Percentiles rank a stretch among this genome's conserved stretches.
Evolutionary conservation across 2,888 invertebrate species (phyloP).

Genomic region (Leucophora obtusa): DNA sequence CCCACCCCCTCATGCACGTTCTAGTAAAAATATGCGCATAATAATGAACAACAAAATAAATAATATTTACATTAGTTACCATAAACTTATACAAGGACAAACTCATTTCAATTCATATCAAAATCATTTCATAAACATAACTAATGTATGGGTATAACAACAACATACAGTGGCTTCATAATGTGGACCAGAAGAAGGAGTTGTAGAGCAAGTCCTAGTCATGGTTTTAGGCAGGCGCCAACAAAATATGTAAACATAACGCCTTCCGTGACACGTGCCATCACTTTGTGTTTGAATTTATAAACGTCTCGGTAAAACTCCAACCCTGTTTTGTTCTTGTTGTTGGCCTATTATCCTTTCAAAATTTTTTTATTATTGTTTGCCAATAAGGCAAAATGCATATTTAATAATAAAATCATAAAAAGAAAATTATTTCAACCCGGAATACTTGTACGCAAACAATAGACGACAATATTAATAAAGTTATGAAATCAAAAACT

Average conservation of each 20-base stretch:
- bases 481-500: conserved; percentile 65
- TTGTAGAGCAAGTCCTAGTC: conserved; percentile 21
- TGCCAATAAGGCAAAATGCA: conserved; percentile 61
- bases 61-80: conserved; percentile 74
- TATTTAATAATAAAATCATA: conserved; percentile 62
- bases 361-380: conserved; percentile 30
- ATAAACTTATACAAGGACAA: conserved; percentile 54
- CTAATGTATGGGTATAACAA: conserved; percentile 29
- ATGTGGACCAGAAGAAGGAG: conserved; percentile 39
- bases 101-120: conserved; percentile 46
- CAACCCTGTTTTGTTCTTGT: conserved; percentile 23
- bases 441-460: conserved; percentile 21
- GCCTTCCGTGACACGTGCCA: conserved; percentile 73
- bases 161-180: conserved; percentile 42
- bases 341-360: conserved; percentile 56
- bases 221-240: conserved; percentile 53
- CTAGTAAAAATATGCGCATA: conserved; percentile 55
- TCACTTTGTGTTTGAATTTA: conserved; percentile 64
- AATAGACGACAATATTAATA: conserved; percentile 47
- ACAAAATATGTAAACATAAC: conserved; percentile 74
- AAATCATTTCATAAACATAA: conserved; percentile 58
- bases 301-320: conserved; percentile 41
- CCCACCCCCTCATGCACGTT: not conserved
- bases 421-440: conserved; percentile 51
- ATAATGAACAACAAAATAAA: conserved; percentile 55